These are phyloP conservation scores for Arctia plantaginis DNA, from an alignment of 2,888 invertebrate species.

Conservation along the genomic window DNA sequence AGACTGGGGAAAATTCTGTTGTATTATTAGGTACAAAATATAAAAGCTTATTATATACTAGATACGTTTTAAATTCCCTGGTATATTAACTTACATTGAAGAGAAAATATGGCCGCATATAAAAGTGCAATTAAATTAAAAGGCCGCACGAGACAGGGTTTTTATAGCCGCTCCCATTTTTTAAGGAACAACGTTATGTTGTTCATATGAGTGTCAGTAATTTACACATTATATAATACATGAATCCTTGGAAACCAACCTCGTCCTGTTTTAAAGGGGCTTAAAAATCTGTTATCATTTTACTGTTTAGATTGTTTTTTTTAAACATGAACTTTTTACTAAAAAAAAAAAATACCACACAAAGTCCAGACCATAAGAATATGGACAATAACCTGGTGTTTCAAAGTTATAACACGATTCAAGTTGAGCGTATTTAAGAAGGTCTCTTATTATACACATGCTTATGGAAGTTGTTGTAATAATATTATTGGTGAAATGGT, in stretches of 20 bases:
- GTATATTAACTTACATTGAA: constrained; percentile 26
- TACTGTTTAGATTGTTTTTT: too few species aligned
- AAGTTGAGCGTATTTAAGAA: too few species aligned
- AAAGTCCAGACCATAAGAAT: too few species aligned
- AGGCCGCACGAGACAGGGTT: constrained; percentile 29
- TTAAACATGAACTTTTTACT: too few species aligned
- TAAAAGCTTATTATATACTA: neutral
- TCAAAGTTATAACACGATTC: too few species aligned
- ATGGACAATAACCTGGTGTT: too few species aligned
- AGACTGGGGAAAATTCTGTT: neutral
- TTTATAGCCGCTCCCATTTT: constrained; percentile 35
- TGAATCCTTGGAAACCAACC: neutral
- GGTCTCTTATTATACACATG: too few species aligned
- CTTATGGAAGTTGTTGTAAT: too few species aligned
- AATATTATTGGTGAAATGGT: too few species aligned
- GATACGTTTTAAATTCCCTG: constrained; percentile 11
- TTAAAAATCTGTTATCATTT: neutral
- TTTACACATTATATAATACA: neutral
- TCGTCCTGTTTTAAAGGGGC: neutral
- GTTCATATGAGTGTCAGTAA: constrained; percentile 18
- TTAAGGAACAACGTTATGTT: constrained; percentile 26
- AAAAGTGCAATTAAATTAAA: constrained; percentile 50
- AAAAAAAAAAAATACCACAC: too few species aligned
- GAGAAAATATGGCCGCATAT: constrained; percentile 36
- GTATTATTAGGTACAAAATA: neutral